These are phyloP conservation scores for Erythrocercus mccallii DNA, from an alignment of 2,113 vertebrate species.

Conservation along the genomic window DNA sequence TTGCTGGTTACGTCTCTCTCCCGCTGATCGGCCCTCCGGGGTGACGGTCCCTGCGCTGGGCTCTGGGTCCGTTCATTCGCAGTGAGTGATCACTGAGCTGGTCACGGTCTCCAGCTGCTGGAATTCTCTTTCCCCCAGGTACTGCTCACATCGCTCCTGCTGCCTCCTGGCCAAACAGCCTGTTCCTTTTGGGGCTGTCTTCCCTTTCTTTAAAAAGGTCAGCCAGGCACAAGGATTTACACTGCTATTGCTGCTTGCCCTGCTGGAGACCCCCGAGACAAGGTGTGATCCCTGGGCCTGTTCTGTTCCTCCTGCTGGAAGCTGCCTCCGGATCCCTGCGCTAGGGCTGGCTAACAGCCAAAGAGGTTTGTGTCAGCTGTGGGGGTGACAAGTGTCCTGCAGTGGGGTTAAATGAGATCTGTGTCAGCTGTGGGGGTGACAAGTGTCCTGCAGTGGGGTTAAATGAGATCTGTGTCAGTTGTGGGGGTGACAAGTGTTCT, in stretches of 20 bases:
- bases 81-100: no score
- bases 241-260: background rate
- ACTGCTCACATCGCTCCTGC: background rate
- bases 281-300: fast-evolving
- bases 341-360: background rate
- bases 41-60: fast-evolving
- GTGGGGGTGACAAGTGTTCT: background rate
- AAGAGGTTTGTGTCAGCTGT: fast-evolving
- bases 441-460: background rate
- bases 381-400: background rate
- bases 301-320: background rate
- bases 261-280: background rate
- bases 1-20: no score
- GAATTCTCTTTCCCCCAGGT: background rate
- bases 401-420: background rate
- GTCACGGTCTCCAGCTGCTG: background rate
- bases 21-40: background rate
- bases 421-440: fast-evolving
- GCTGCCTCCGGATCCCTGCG: no score
- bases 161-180: background rate
- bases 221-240: background rate
- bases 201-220: background rate
- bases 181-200: background rate
- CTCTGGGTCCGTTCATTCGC: background rate
- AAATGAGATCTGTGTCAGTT: background rate